Percentiles rank a stretch among this genome's conserved stretches.
phyloP scores from a whole-genome alignment of 2,888 invertebrate species.

The Crepidodera aurea region DNA sequence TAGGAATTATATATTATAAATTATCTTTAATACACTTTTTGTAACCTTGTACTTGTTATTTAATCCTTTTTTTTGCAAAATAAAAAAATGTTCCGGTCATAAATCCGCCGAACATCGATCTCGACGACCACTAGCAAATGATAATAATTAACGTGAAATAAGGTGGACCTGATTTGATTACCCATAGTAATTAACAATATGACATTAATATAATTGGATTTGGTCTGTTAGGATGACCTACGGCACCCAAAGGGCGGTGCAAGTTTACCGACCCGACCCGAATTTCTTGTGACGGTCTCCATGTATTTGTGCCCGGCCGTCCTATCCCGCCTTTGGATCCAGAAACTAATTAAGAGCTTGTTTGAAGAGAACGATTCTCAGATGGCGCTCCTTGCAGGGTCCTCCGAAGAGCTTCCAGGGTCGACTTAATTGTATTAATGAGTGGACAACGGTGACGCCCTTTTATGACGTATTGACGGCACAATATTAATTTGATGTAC shows the following conservation, averaged over 20 bases:
- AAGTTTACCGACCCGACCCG: slow-evolving; percentile 41
- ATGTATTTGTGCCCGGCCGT: slow-evolving; percentile 25
- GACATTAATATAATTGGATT: slow-evolving; percentile 46
- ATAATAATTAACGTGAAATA: slow-evolving; percentile 39
- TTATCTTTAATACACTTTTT: too few species aligned
- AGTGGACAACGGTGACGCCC: slow-evolving; percentile 20
- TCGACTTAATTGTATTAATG: slow-evolving; percentile 18
- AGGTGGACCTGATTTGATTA: slow-evolving; percentile 39
- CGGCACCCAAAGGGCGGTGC: slow-evolving; percentile 29
- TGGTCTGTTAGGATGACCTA: slow-evolving; percentile 37
- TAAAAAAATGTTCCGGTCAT: too few species aligned
- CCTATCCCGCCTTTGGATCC: slow-evolving; percentile 27
- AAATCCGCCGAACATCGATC: too few species aligned
- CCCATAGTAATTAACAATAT: slow-evolving; percentile 41
- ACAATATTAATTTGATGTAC: too few species aligned
- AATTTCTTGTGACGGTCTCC: slow-evolving; percentile 40
- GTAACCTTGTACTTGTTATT: too few species aligned
- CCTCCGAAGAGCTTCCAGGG: background rate
- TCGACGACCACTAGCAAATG: too few species aligned
- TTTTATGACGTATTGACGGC: too few species aligned
- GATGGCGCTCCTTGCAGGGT: slow-evolving; percentile 19
- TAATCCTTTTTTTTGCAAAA: too few species aligned
- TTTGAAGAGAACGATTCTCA: slow-evolving; percentile 28
- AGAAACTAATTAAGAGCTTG: slow-evolving; percentile 45
- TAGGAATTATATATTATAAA: too few species aligned